phyloP scores from a whole-genome alignment of 2,888 invertebrate genomes.

The Uropetala carovei region DNA sequence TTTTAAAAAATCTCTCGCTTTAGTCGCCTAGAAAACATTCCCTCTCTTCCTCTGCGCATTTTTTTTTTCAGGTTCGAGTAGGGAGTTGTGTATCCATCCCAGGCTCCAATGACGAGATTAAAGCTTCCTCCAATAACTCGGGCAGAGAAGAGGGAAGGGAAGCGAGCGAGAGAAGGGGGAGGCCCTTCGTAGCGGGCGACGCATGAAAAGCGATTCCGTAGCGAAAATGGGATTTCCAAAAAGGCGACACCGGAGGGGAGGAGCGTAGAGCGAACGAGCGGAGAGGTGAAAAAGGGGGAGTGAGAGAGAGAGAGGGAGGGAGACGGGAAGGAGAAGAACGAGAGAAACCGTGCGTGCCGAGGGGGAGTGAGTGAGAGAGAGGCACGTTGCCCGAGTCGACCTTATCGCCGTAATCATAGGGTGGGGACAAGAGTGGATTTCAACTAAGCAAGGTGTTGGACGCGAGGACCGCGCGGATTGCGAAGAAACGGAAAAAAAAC shows the following conservation, averaged over 20 bases:
- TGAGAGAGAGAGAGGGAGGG: neutral
- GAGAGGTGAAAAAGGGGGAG: neutral
- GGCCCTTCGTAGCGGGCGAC: neutral
- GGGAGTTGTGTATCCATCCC: conserved; percentile 35
- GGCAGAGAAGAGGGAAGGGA: neutral
- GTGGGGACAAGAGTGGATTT: conserved; percentile 39
- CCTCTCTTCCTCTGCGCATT: neutral
- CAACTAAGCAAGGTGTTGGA: conserved; percentile 51
- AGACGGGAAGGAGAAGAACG: neutral
- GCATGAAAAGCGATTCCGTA: conserved; percentile 50
- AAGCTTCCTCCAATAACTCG: conserved; percentile 53
- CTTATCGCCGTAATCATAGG: conserved; percentile 55
- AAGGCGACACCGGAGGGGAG: conserved; percentile 20
- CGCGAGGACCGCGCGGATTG: conserved; percentile 22
- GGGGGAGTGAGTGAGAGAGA: neutral
- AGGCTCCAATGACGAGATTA: conserved; percentile 56
- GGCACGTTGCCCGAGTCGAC: neutral
- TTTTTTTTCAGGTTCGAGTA: neutral
- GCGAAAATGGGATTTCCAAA: conserved; percentile 63
- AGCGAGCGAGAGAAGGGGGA: neutral
- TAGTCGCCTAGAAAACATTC: neutral
- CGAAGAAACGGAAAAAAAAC: neutral
- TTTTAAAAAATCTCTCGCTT: neutral
- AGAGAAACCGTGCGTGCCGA: conserved; percentile 18
- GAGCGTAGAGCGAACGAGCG: neutral